Conservation (phyloP, 2,888 invertebrate species). For the Acronicta aceris region DNA sequence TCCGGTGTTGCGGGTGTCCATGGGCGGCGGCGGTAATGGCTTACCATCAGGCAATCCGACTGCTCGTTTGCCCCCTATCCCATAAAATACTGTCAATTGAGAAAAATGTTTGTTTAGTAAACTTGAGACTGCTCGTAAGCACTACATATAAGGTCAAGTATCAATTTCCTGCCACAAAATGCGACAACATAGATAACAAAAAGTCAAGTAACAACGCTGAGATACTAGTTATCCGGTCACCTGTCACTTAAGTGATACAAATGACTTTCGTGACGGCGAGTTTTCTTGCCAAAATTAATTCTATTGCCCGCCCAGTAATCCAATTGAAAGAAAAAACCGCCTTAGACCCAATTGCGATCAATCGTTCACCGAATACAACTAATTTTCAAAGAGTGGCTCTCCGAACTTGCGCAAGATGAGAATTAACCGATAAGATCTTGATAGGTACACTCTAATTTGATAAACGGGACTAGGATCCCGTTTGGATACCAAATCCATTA, state of each 20-base stretch:
- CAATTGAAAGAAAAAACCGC: neutral
- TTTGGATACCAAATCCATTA: slow-evolving; percentile 44
- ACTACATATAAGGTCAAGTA: slow-evolving; percentile 2
- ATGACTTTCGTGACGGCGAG: slow-evolving; percentile 50
- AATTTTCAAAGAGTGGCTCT: slow-evolving; percentile 26
- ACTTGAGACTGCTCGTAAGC: neutral
- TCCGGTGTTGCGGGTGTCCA: no score
- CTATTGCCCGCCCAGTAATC: slow-evolving; percentile 30
- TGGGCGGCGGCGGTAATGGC: no score
- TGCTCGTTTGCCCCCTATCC: no score
- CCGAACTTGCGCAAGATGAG: slow-evolving; percentile 25
- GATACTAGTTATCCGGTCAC: slow-evolving; percentile 45
- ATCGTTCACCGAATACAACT: slow-evolving; percentile 35
- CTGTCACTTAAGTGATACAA: slow-evolving; percentile 55
- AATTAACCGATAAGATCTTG: slow-evolving; percentile 47
- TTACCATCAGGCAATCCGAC: no score
- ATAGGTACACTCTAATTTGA: slow-evolving; percentile 48
- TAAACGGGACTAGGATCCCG: slow-evolving; percentile 43
- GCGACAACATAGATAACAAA: slow-evolving; percentile 28
- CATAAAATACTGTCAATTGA: no score
- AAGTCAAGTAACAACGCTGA: slow-evolving; percentile 40
- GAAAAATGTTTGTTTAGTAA: neutral
- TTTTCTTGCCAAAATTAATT: slow-evolving; percentile 44
- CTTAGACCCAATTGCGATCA: slow-evolving; percentile 24
- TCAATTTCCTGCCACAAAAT: slow-evolving; percentile 3